These are phyloP conservation scores for Drosophila sproati DNA, from an alignment of 1,140 invertebrate genomes.

Conservation along the genomic window DNA sequence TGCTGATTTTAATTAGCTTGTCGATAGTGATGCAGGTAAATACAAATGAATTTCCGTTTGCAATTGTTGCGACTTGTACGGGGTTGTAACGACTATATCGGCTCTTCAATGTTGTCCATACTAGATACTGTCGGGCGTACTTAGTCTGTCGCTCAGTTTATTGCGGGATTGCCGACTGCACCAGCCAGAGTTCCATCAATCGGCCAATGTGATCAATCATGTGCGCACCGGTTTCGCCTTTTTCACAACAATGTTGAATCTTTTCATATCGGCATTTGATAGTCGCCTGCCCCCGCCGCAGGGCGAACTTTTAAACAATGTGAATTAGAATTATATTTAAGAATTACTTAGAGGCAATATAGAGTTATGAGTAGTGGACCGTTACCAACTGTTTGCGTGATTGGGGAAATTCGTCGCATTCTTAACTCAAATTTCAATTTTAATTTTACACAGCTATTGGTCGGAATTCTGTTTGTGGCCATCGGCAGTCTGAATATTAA, in stretches of 20 bases:
- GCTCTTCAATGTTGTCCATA: conserved; percentile 28
- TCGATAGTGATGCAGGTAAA: conserved; percentile 95
- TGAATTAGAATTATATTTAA: conserved; percentile 41
- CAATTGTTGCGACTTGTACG: conserved; percentile 8
- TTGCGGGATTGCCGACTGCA: conserved; percentile 91
- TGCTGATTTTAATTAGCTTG: conserved; percentile 91
- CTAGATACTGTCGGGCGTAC: conserved; percentile 87
- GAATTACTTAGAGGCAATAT: not conserved
- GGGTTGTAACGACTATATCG: conserved; percentile 37
- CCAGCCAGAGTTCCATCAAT: conserved; percentile 87
- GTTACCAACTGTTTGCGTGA: not conserved
- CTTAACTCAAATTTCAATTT: conserved; percentile 47
- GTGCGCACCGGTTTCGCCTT: conserved; percentile 89
- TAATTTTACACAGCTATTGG: conserved; percentile 87
- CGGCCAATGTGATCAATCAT: conserved; percentile 90
- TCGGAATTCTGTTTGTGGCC: conserved; percentile 91
- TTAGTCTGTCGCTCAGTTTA: conserved; percentile 90
- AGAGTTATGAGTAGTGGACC: not conserved
- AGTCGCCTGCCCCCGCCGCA: conserved; percentile 72
- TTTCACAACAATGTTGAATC: conserved; percentile 90
- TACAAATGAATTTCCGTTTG: not conserved
- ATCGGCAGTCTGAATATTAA: conserved; percentile 93
- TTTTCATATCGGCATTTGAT: conserved; percentile 92
- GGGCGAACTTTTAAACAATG: conserved; percentile 55
- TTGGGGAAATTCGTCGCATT: conserved; percentile 2